Conservation (phyloP, 2,888 invertebrate species). For the Balanococcus diminutus region DNA sequence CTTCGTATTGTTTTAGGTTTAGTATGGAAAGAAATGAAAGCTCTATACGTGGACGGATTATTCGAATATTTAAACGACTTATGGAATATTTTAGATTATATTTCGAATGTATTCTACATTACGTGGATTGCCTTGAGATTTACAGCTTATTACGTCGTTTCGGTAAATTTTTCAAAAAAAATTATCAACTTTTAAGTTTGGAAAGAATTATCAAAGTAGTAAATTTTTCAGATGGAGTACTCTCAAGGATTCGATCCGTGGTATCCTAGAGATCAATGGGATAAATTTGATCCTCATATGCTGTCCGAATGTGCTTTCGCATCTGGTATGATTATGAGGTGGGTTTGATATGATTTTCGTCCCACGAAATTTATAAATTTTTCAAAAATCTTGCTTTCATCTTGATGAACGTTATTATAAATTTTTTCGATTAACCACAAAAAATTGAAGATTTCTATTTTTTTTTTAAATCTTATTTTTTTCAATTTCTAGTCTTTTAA, state of each 20-base stretch:
- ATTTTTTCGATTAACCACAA: no score
- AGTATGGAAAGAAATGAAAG: constrained; percentile 90
- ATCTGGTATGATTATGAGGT: constrained; percentile 93
- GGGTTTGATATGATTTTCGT: constrained; percentile 51
- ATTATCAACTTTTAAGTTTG: background rate
- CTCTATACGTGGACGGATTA: constrained; percentile 88
- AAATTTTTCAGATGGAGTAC: constrained; percentile 69
- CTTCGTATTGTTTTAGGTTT: constrained; percentile 69
- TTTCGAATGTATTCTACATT: constrained; percentile 94
- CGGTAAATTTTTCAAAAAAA: constrained; percentile 72
- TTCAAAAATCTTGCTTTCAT: no score
- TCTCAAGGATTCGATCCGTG: constrained; percentile 76
- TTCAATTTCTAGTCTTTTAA: no score
- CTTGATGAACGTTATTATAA: no score
- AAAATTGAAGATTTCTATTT: no score
- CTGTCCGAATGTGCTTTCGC: constrained; percentile 93
- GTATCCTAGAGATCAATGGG: constrained; percentile 90
- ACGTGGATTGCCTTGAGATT: constrained; percentile 88
- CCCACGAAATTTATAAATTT: background rate
- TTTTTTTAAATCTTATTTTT: no score
- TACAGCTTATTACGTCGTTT: constrained; percentile 85
- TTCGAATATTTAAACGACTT: constrained; percentile 91
- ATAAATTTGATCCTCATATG: constrained; percentile 93
- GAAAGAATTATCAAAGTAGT: background rate
- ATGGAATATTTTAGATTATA: constrained; percentile 98